Conservation (phyloP, 2,797 vertebrate genomes). For the Oreochromis grahami region DNA sequence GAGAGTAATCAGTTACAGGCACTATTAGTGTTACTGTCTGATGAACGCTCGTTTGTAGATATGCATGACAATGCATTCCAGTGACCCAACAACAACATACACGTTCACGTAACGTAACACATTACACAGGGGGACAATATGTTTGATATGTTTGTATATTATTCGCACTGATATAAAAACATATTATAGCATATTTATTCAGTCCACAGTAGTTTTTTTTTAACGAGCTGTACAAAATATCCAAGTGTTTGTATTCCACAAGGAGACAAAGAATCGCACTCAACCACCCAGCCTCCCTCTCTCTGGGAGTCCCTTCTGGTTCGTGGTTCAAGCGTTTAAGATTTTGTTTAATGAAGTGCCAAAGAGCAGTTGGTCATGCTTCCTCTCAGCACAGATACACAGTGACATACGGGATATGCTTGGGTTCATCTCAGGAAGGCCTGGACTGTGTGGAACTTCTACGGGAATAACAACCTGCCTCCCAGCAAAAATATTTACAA, state of each 20-base stretch:
- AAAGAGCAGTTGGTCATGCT: slow-evolving; percentile 61
- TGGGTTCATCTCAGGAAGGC: slow-evolving; percentile 72
- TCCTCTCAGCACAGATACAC: slow-evolving; percentile 73
- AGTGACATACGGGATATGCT: slow-evolving; percentile 64
- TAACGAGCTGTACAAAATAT: neutral
- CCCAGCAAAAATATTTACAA: slow-evolving; percentile 58
- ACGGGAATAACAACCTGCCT: slow-evolving; percentile 28
- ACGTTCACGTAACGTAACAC: neutral
- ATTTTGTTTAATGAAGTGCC: slow-evolving; percentile 68
- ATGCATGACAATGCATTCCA: neutral
- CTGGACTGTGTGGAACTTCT: slow-evolving; percentile 54
- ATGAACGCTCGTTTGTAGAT: neutral
- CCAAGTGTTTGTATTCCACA: neutral
- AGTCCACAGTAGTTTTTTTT: neutral
- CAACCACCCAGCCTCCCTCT: neutral
- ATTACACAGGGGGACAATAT: neutral
- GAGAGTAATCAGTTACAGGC: neutral
- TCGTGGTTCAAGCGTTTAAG: slow-evolving; percentile 10
- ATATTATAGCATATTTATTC: neutral
- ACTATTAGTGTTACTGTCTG: neutral
- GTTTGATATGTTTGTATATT: neutral
- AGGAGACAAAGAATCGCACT: neutral
- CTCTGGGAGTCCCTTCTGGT: slow-evolving; percentile 10
- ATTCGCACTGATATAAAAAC: neutral
- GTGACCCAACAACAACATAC: neutral